Percentiles rank a stretch among this genome's conserved stretches.
Evolutionary conservation across 2,888 invertebrate species (phyloP).

Genomic region (Aleiodes testaceus): DNA sequence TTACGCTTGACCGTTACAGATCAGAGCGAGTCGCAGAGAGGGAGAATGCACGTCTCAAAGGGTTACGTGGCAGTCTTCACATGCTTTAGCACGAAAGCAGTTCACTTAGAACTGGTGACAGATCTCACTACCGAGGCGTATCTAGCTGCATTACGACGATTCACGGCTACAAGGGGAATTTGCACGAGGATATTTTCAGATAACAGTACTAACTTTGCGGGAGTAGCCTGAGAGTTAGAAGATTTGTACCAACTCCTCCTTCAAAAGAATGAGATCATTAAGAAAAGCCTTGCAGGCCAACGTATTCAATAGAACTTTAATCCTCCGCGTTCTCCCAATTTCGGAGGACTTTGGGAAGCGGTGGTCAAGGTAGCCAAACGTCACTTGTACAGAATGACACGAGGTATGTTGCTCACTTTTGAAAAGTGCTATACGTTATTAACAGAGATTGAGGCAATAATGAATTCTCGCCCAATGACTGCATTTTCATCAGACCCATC

Average conservation of each 20-base stretch:
- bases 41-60: slow-evolving; percentile 34
- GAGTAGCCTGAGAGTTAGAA: neutral
- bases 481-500: too few species aligned
- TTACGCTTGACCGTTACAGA: slow-evolving; percentile 49
- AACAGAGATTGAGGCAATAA: too few species aligned
- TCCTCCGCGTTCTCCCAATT: slow-evolving; percentile 53
- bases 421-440: too few species aligned
- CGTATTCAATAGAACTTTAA: slow-evolving; percentile 56
- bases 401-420: too few species aligned
- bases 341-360: slow-evolving; percentile 57
- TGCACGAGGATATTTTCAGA: neutral
- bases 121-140: slow-evolving; percentile 22
- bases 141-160: neutral
- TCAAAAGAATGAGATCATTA: neutral
- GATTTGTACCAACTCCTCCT: too few species aligned
- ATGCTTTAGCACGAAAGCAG: neutral
- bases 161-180: neutral
- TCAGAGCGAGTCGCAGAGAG: slow-evolving; percentile 40
- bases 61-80: neutral
- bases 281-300: slow-evolving; percentile 13
- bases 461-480: too few species aligned
- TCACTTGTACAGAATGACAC: slow-evolving; percentile 45
- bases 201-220: neutral
- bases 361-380: slow-evolving; percentile 54
- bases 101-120: slow-evolving; percentile 3